A percentile compares a stretch with the other conserved stretches of the same genome.
These are phyloP conservation scores for Turdus rufiventris DNA, from an alignment of 2,113 vertebrate genomes.

Conservation along the genomic window DNA sequence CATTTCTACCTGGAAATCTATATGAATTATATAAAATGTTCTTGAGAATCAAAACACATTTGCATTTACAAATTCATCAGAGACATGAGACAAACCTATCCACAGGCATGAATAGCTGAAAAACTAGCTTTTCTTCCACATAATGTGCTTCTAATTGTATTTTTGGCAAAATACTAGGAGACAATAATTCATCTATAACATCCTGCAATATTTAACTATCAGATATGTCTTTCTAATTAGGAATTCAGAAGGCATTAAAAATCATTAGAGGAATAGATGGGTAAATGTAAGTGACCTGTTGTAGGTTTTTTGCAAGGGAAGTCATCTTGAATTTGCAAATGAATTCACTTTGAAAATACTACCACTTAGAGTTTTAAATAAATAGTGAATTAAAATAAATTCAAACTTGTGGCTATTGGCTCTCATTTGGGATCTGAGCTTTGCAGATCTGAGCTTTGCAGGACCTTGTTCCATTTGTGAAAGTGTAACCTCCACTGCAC, in stretches of 20 bases:
- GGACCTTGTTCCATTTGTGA: accelerated
- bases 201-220: background rate
- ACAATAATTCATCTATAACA: background rate
- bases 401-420: background rate
- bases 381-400: background rate
- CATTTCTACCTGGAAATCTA: background rate
- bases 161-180: slow-evolving; percentile 2
- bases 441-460: background rate
- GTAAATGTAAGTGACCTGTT: background rate
- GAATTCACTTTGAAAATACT: background rate
- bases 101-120: background rate
- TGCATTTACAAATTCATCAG: background rate
- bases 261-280: background rate
- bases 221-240: background rate
- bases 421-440: background rate
- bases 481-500: background rate
- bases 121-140: background rate
- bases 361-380: background rate
- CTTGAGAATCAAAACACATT: background rate
- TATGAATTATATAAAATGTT: background rate
- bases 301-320: background rate
- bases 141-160: background rate
- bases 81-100: background rate
- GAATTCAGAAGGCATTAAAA: slow-evolving; percentile 3
- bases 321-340: background rate